Evolutionary conservation across 1,140 invertebrate genomes (phyloP).

Genomic region (Drosophila cardini): DNA sequence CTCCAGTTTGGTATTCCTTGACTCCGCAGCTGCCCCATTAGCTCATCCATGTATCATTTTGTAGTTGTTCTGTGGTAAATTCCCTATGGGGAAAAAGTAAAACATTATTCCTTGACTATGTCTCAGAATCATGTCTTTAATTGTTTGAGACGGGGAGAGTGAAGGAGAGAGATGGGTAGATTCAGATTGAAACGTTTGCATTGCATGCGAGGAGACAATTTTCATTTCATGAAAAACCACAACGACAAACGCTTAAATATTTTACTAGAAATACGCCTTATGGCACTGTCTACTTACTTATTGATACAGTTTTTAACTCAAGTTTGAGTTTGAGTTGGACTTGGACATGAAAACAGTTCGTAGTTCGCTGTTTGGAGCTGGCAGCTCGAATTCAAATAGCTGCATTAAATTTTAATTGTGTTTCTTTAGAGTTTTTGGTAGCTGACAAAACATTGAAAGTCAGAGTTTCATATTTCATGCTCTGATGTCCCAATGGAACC

Average conservation of each 20-base stretch:
- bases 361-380: conserved; percentile 7
- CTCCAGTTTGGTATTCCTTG: conserved; percentile 9
- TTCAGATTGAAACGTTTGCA: background rate
- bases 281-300: conserved; percentile 21
- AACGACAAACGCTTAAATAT: conserved; percentile 39
- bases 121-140: conserved; percentile 34
- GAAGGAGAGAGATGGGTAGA: background rate
- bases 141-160: conserved; percentile 10
- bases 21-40: conserved; percentile 45
- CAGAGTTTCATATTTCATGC: conserved; percentile 56
- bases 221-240: conserved; percentile 46
- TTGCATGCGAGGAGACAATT: conserved; percentile 43
- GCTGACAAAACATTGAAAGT: conserved; percentile 48
- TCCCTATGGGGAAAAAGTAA: conserved; percentile 56
- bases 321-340: background rate
- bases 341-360: conserved; percentile 14
- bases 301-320: conserved; percentile 11
- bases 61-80: conserved; percentile 38
- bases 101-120: conserved; percentile 27
- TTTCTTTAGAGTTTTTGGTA: conserved; percentile 31
- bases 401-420: conserved; percentile 61
- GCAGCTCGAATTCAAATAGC: conserved; percentile 42
- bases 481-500: conserved; percentile 5
- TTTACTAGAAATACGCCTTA: conserved; percentile 32
- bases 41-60: conserved; percentile 27